Percentiles rank a stretch among this genome's conserved stretches.
phyloP scores from a whole-genome alignment of 2,113 vertebrate genomes.

The Orcinus orca region DNA sequence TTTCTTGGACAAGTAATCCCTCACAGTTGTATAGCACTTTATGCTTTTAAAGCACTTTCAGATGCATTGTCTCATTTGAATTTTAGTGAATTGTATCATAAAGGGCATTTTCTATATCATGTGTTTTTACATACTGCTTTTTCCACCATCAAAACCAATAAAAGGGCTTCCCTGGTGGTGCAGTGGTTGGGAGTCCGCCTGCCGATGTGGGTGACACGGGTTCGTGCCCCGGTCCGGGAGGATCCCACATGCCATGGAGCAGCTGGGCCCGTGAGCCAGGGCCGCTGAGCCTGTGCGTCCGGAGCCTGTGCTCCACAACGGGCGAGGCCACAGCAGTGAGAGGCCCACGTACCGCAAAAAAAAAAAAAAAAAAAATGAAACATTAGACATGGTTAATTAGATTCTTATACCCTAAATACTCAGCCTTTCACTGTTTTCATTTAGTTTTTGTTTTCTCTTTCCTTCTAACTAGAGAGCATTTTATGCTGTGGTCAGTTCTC shows the following conservation, averaged over 20 bases:
- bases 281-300: too few species aligned
- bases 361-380: neutral
- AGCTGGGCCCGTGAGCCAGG: too few species aligned
- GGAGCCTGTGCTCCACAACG: too few species aligned
- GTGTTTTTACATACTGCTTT: neutral
- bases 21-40: neutral
- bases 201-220: too few species aligned
- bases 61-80: neutral
- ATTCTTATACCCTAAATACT: neutral
- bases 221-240: too few species aligned
- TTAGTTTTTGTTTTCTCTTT: neutral
- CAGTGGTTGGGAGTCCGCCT: too few species aligned
- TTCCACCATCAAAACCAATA: conserved; percentile 15
- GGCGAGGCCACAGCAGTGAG: too few species aligned
- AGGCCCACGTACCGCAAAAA: too few species aligned
- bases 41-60: conserved; percentile 5
- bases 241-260: too few species aligned
- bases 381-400: neutral
- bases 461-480: neutral
- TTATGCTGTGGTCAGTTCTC: neutral
- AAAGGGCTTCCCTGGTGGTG: too few species aligned
- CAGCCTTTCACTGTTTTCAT: neutral
- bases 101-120: neutral
- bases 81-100: conserved; percentile 18
- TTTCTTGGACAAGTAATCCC: neutral